Conservation (phyloP, 92 coral and sea anemone genomes). For the Anthopleura xanthogrammica region DNA sequence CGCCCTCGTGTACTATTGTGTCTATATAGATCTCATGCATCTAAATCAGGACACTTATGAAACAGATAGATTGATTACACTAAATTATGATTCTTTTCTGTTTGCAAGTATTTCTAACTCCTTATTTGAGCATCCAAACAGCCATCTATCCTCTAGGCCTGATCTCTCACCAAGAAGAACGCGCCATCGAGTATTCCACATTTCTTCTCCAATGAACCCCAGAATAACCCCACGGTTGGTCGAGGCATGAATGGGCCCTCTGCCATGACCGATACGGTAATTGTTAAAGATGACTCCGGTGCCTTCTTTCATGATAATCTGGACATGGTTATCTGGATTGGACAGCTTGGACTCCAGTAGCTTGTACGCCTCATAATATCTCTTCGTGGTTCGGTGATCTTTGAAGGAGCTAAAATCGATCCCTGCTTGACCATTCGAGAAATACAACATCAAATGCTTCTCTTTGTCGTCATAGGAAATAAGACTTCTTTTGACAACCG, state of each 20-base stretch:
- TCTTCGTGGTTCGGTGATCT: conserved; percentile 29
- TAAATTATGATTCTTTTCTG: neutral
- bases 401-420: conserved; percentile 17
- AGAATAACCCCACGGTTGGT: neutral
- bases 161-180: conserved; percentile 19
- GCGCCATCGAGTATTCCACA: conserved; percentile 38
- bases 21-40: too few relatives aligned
- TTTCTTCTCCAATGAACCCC: neutral
- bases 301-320: conserved; percentile 14
- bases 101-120: conserved; percentile 37
- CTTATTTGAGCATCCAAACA: conserved; percentile 31
- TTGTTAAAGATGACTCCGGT: conserved; percentile 13
- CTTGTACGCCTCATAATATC: conserved; percentile 36
- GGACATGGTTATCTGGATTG: conserved; percentile 21
- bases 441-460: neutral
- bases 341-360: conserved; percentile 30
- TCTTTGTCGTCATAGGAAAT: conserved; percentile 29
- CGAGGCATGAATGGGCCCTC: neutral
- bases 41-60: too few relatives aligned
- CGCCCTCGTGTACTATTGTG: too few relatives aligned
- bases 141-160: too few relatives aligned
- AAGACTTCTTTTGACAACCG: too few relatives aligned
- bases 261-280: conserved; percentile 5
- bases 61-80: too few relatives aligned
- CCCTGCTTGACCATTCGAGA: conserved; percentile 28